Evolutionary conservation across 2,113 vertebrate genomes (phyloP).

Genomic region (Erythrolamprus reginae): DNA sequence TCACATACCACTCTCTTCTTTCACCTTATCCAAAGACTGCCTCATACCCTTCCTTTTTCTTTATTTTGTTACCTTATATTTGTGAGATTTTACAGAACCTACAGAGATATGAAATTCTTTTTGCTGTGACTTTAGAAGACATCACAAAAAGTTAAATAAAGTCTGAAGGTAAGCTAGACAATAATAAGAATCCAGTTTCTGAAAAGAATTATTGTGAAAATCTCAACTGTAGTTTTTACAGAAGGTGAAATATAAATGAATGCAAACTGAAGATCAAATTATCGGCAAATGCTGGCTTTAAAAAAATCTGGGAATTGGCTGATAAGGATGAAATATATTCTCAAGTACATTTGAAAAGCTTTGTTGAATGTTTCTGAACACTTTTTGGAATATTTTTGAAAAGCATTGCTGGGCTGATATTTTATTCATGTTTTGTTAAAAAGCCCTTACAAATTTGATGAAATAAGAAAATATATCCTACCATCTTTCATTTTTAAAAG

Average conservation of each 20-base stretch:
- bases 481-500: not conserved
- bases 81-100: not conserved
- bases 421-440: not conserved
- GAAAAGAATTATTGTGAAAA: not conserved
- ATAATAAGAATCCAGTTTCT: not conserved
- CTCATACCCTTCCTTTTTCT: not conserved
- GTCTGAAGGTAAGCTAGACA: not conserved
- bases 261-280: not conserved
- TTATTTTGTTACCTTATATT: not conserved
- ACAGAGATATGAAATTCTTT: not conserved
- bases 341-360: not conserved
- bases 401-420: not conserved
- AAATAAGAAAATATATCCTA: not conserved
- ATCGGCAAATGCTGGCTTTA: not conserved
- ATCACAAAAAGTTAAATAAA: conserved; percentile 2
- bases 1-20: not conserved
- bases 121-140: not conserved
- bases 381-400: not conserved
- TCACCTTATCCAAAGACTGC: not conserved
- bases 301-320: not conserved
- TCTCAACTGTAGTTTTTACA: not conserved
- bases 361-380: not conserved
- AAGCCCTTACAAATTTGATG: not conserved
- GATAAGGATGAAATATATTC: not conserved
- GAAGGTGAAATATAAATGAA: not conserved